These are phyloP conservation scores for Idaea dimidiata DNA, from an alignment of 2,888 invertebrate species.

Conservation along the genomic window DNA sequence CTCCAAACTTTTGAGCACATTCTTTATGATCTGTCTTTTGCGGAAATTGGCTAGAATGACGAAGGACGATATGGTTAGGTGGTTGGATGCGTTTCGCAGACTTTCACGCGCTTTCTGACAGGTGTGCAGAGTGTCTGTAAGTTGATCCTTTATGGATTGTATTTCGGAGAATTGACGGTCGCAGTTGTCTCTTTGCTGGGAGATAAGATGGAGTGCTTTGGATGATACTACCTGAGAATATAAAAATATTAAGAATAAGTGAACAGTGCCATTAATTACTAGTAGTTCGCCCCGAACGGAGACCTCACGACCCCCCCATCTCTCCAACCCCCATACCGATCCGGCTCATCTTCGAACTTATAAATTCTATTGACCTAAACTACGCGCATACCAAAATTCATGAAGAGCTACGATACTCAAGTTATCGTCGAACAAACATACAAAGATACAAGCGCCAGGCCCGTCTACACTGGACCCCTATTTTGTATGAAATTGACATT, in stretches of 20 bases:
- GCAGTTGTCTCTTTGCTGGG: constrained; percentile 94
- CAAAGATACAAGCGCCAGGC: too few relatives aligned
- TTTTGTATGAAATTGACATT: too few relatives aligned
- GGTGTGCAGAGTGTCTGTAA: constrained; percentile 85
- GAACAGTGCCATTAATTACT: too few relatives aligned
- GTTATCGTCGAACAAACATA: too few relatives aligned
- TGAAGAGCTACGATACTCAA: too few relatives aligned
- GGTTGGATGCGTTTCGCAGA: constrained; percentile 87
- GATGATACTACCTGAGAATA: constrained; percentile 91
- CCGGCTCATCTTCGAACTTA: too few relatives aligned
- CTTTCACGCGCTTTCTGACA: constrained; percentile 87
- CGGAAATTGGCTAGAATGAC: constrained; percentile 95
- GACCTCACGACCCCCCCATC: too few relatives aligned
- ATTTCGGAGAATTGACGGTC: constrained; percentile 91
- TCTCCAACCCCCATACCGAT: too few relatives aligned
- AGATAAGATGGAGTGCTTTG: constrained; percentile 94
- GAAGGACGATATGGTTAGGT: constrained; percentile 91
- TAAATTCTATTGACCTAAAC: too few relatives aligned
- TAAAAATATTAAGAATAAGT: neutral
- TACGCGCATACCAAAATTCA: too few relatives aligned
- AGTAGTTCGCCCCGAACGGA: too few relatives aligned
- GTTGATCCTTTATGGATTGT: constrained; percentile 84
- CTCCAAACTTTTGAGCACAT: constrained; percentile 87
- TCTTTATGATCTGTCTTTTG: constrained; percentile 91
- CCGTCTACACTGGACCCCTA: too few relatives aligned